These are phyloP conservation scores for Aix galericulata DNA, from an alignment of 2,113 vertebrate genomes.

Conservation along the genomic window DNA sequence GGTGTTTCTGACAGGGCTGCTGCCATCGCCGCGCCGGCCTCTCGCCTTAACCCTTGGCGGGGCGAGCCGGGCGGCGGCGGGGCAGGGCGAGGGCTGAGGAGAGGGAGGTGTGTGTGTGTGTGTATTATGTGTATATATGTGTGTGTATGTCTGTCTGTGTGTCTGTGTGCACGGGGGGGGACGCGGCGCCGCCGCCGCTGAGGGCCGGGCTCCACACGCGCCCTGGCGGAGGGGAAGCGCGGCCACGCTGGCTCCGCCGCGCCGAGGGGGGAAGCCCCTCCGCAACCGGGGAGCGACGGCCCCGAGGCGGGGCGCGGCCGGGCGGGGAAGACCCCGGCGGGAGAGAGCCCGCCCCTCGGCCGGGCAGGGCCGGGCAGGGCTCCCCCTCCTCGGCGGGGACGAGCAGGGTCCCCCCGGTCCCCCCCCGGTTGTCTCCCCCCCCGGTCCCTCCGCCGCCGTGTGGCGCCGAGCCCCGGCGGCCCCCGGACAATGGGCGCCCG, in stretches of 20 bases:
- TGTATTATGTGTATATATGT: too few relatives aligned
- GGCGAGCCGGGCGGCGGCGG: neutral
- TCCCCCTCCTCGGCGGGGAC: neutral
- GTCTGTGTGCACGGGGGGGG: too few relatives aligned
- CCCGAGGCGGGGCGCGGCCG: neutral
- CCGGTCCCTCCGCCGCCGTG: neutral
- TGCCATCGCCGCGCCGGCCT: neutral
- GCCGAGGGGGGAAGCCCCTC: neutral
- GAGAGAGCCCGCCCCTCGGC: neutral
- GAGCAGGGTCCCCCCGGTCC: too few relatives aligned
- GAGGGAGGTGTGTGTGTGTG: too few relatives aligned
- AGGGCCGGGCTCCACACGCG: too few relatives aligned
- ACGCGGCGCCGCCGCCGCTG: too few relatives aligned
- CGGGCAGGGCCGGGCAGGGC: neutral
- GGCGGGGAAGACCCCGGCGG: neutral
- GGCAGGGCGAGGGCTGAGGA: too few relatives aligned
- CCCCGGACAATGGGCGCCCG: too few relatives aligned
- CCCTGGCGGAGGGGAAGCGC: neutral
- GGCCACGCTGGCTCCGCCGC: conserved; percentile 18
- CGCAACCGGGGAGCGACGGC: neutral
- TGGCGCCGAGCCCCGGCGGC: too few relatives aligned
- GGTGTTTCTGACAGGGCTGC: neutral
- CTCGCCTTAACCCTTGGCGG: conserved; percentile 2
- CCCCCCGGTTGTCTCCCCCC: neutral
- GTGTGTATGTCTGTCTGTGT: too few relatives aligned